A percentile compares a stretch with the other conserved stretches of the same genome.
Evolutionary conservation across 2,113 vertebrate species (phyloP).

Genomic region (Amia ocellicauda): DNA sequence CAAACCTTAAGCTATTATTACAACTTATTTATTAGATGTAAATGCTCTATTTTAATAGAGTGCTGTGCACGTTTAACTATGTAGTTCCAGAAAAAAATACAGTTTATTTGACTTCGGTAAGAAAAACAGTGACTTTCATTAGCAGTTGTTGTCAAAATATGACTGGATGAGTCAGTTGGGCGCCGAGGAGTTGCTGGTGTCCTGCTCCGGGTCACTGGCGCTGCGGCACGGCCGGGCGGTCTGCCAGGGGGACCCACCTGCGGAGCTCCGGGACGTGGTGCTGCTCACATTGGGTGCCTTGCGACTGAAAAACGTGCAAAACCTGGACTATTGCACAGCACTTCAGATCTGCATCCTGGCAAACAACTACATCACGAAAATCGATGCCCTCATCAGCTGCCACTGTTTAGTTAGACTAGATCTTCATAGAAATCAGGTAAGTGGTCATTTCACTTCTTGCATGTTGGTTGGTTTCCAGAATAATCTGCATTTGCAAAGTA

Average conservation of each 20-base stretch:
- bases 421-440: constrained; percentile 59
- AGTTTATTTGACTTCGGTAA: too few relatives aligned
- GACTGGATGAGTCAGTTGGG: background rate
- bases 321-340: constrained; percentile 43
- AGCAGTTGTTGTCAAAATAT: too few relatives aligned
- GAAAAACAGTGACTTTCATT: too few relatives aligned
- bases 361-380: constrained; percentile 52
- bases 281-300: constrained; percentile 40
- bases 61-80: too few relatives aligned
- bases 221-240: constrained; percentile 18
- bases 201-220: constrained; percentile 31
- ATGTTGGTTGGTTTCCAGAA: background rate
- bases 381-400: constrained; percentile 48
- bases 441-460: background rate
- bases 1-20: too few relatives aligned
- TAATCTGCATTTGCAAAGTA: too few relatives aligned
- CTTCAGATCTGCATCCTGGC: constrained; percentile 55
- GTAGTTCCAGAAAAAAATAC: too few relatives aligned
- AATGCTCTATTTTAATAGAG: too few relatives aligned
- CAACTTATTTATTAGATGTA: too few relatives aligned
- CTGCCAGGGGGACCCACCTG: constrained; percentile 25
- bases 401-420: constrained; percentile 60
- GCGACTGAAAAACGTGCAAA: constrained; percentile 41
- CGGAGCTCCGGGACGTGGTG: constrained; percentile 42
- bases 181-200: constrained; percentile 30